phyloP scores from a whole-genome alignment of 2,888 invertebrate species.

The Drosophila paranaensis region DNA sequence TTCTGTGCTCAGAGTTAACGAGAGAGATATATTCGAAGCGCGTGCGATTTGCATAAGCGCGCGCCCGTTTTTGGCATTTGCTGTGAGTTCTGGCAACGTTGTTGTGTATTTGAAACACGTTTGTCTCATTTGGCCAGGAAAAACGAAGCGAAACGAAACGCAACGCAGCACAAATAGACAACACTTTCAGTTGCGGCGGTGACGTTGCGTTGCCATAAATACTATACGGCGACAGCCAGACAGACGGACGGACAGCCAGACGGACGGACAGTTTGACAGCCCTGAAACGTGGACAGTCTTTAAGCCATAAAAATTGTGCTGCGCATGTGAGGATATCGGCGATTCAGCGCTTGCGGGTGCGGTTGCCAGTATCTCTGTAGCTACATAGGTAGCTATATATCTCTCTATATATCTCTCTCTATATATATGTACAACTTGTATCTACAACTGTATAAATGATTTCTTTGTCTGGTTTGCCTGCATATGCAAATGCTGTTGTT shows the following conservation, averaged over 20 bases:
- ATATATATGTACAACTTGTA: neutral
- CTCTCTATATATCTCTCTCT: neutral
- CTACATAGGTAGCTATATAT: neutral
- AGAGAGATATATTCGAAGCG: conserved; percentile 33
- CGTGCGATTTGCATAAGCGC: conserved; percentile 71
- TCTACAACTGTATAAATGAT: conserved; percentile 32
- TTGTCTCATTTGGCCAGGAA: conserved; percentile 75
- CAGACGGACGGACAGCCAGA: conserved; percentile 12
- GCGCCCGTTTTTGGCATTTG: conserved; percentile 55
- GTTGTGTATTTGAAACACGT: conserved; percentile 72
- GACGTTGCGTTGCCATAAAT: conserved; percentile 53
- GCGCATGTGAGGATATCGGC: conserved; percentile 34
- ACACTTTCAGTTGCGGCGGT: conserved; percentile 52
- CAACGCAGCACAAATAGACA: conserved; percentile 23
- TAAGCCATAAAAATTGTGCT: conserved; percentile 44
- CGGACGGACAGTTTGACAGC: conserved; percentile 32
- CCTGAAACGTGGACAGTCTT: conserved; percentile 39
- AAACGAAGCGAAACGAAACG: conserved; percentile 36
- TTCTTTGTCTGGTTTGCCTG: conserved; percentile 28
- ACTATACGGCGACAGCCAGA: conserved; percentile 27
- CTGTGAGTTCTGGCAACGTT: conserved; percentile 29
- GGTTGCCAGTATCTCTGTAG: conserved; percentile 5
- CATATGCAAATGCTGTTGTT: conserved; percentile 30
- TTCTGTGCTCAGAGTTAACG: conserved; percentile 8
- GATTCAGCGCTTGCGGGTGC: conserved; percentile 20